Evolutionary conservation across 2,797 vertebrate species (phyloP).

Genomic region (Lepilemur ruficaudatus): DNA sequence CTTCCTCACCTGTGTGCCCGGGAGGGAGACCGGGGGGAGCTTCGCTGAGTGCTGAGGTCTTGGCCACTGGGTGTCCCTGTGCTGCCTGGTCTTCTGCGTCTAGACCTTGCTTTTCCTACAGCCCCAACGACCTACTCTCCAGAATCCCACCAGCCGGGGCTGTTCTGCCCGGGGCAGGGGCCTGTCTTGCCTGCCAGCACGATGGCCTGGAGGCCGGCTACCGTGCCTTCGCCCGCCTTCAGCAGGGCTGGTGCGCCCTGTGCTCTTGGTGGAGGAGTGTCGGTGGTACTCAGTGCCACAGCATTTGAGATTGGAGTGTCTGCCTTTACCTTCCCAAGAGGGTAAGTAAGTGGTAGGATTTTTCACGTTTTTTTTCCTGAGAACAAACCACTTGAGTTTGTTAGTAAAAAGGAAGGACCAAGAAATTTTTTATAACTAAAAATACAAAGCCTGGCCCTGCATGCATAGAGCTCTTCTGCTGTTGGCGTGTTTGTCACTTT

Average conservation of each 20-base stretch:
- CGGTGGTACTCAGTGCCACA: neutral
- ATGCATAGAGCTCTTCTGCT: neutral
- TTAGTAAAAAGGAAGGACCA: neutral
- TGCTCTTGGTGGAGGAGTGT: neutral
- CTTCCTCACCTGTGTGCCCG: too few species aligned
- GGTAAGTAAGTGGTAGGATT: neutral
- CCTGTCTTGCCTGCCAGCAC: neutral
- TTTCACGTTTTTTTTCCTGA: neutral
- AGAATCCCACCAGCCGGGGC: too few species aligned
- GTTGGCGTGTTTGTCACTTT: neutral
- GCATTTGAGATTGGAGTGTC: neutral
- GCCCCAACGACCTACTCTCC: neutral
- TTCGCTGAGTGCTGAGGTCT: neutral
- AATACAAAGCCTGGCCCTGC: too few species aligned
- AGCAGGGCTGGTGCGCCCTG: neutral
- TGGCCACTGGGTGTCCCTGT: accelerated
- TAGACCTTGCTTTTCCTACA: accelerated
- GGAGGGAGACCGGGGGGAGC: neutral
- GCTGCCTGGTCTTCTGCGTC: neutral
- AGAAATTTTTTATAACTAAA: neutral
- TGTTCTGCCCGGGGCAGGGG: too few species aligned
- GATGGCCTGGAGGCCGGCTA: too few species aligned
- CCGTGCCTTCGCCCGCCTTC: accelerated
- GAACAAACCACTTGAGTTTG: neutral
- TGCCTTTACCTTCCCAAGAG: neutral